Evolutionary conservation across 2,888 invertebrate species (phyloP), one percentile per base, ranked within the genome.

Genomic region (Peribatodes rhomboidaria): DNA sequence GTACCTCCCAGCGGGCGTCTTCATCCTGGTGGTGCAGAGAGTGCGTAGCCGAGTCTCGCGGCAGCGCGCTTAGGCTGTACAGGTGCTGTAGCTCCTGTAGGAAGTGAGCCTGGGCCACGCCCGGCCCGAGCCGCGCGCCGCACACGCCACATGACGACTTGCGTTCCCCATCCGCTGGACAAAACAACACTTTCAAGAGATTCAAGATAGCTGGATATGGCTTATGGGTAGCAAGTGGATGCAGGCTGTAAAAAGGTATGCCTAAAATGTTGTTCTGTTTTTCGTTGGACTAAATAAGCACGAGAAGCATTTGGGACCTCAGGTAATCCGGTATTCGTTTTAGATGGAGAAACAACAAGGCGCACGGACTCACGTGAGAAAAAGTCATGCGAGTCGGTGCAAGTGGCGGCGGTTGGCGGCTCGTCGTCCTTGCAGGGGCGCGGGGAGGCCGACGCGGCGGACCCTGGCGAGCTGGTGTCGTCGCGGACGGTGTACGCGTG

Each of bases 91-190:
- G 73, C 75, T 94, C 93, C 68, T 94, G 94, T 61, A 94, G 76
- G 73, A 94, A 93, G 76, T 93, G 93, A 33, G 93, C 94, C 71
- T 94, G 94, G 27, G 93, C 94, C 22, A 93, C 93, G 1, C 94
- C 94, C 0, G 94, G 94, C 0, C 93, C 93, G 0, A 94, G 86
- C 2, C 93, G 85, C 7, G 94, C 83, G 55, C 93, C 94, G 75
- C 94, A 94, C 33, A 94, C 94, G 0, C 94, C 94, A 59, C 94
- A 94, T 1, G 93, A 85, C 0, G 93, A 90, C 70, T 94, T 94
- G 46, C 93, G 90, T 71, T 93, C 93, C 7, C 92, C 92, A 58
- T 93, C 93, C 74, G 93, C 91, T 91, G 64, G 11, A 42, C 18
- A 6, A 10, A n/a, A 37, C 4, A 18, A 11, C 27, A 27, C 6